phyloP scores from a whole-genome alignment of 2,797 vertebrate genomes.

The Eospalax fontanierii region DNA sequence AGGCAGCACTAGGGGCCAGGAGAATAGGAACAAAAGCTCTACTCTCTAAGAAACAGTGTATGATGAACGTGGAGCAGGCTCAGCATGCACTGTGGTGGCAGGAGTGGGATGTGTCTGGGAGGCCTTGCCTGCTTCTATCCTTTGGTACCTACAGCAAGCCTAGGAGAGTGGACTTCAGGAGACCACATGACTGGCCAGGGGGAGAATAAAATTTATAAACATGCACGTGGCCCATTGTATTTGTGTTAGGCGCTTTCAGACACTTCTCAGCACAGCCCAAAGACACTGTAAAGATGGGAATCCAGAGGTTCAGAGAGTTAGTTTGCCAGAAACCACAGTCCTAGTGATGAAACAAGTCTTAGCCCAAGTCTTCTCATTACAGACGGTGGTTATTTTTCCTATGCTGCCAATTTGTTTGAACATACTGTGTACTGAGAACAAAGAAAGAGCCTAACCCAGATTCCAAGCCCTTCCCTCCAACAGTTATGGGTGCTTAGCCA shows the following conservation, averaged over 20 bases:
- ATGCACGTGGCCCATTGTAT: background rate
- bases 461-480: background rate
- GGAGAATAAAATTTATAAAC: background rate
- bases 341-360: background rate
- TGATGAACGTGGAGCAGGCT: constrained; percentile 73
- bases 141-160: background rate
- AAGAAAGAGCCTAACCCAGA: background rate
- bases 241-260: background rate
- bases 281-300: constrained; percentile 10
- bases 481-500: background rate
- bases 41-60: constrained; percentile 84
- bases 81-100: constrained; percentile 68
- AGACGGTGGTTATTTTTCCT: background rate
- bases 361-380: background rate
- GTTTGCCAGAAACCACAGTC: background rate
- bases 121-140: background rate
- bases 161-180: background rate
- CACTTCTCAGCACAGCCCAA: background rate
- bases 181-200: too few relatives aligned
- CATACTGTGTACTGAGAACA: background rate
- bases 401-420: background rate
- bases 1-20: constrained; percentile 54
- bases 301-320: background rate
- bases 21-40: constrained; percentile 81
- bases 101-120: constrained; percentile 43